phyloP scores from a whole-genome alignment of 30 jellyfish, hydroid and myxozoan genomes.

The Aurelia aurita region DNA sequence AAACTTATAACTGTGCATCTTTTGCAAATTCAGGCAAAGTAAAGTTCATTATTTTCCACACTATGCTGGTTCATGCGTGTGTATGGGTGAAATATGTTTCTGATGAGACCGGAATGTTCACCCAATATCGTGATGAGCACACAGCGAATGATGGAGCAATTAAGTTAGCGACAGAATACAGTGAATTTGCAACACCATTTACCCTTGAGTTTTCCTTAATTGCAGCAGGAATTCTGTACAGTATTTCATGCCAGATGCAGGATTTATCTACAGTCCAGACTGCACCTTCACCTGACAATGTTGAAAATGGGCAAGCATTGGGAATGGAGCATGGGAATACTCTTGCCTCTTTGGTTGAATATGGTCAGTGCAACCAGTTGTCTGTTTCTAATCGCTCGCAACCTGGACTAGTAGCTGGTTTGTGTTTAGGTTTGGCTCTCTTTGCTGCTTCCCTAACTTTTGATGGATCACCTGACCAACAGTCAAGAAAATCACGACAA shows the following conservation, averaged over 20 bases:
- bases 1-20: conserved; percentile 1
- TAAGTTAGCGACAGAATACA: not conserved
- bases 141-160: not conserved
- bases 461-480: not conserved
- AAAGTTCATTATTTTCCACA: conserved; percentile 1
- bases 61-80: not conserved
- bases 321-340: not conserved
- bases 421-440: not conserved
- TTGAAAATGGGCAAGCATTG: too few species aligned
- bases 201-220: conserved; percentile 34
- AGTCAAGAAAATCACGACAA: not conserved
- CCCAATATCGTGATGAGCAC: not conserved
- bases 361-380: not conserved
- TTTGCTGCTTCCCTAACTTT: conserved; percentile 5
- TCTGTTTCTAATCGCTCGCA: not conserved
- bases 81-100: conserved; percentile 4
- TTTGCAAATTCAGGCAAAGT: not conserved
- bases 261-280: not conserved
- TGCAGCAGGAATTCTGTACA: conserved; percentile 40
- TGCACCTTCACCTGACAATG: not conserved
- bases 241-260: conserved; percentile 21
- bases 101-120: not conserved
- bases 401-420: conserved; percentile 3
- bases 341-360: not conserved
- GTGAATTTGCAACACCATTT: conserved; percentile 27